Evolutionary conservation across 2,888 invertebrate species (phyloP).

Genomic region (Caradrina kadenii): DNA sequence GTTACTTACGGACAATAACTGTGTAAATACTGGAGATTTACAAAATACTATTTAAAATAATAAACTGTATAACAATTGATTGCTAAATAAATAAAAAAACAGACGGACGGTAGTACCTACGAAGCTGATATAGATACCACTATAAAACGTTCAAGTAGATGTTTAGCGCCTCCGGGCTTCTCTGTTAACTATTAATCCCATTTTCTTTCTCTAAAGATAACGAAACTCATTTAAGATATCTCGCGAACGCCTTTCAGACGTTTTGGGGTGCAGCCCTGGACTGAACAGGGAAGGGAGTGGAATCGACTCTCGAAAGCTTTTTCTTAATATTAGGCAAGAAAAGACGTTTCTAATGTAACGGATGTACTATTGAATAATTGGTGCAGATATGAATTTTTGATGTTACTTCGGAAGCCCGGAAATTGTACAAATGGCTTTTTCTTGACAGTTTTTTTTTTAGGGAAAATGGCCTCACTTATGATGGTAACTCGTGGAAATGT

Average conservation of each 20-base stretch:
- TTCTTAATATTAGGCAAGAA: neutral
- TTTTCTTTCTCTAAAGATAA: slow-evolving; percentile 89
- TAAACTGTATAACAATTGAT: neutral
- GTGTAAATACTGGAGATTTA: slow-evolving; percentile 27
- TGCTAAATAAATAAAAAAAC: slow-evolving; percentile 14
- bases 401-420: slow-evolving; percentile 57
- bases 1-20: slow-evolving; percentile 24
- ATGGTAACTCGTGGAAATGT: slow-evolving; percentile 3
- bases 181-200: slow-evolving; percentile 89
- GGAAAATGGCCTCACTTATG: neutral
- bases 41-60: neutral
- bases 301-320: slow-evolving; percentile 52
- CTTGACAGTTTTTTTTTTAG: neutral
- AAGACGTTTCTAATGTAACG: slow-evolving; percentile 7
- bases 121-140: neutral
- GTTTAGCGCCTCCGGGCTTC: slow-evolving; percentile 80
- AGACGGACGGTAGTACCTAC: neutral
- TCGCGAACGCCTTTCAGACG: slow-evolving; percentile 86
- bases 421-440: slow-evolving; percentile 49
- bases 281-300: slow-evolving; percentile 68
- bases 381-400: slow-evolving; percentile 14
- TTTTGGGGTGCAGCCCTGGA: slow-evolving; percentile 85
- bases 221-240: slow-evolving; percentile 90
- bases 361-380: slow-evolving; percentile 6
- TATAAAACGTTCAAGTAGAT: slow-evolving; percentile 71